Evolutionary conservation across 2,797 vertebrate species (phyloP).

Genomic region (Peromyscus nudipes): DNA sequence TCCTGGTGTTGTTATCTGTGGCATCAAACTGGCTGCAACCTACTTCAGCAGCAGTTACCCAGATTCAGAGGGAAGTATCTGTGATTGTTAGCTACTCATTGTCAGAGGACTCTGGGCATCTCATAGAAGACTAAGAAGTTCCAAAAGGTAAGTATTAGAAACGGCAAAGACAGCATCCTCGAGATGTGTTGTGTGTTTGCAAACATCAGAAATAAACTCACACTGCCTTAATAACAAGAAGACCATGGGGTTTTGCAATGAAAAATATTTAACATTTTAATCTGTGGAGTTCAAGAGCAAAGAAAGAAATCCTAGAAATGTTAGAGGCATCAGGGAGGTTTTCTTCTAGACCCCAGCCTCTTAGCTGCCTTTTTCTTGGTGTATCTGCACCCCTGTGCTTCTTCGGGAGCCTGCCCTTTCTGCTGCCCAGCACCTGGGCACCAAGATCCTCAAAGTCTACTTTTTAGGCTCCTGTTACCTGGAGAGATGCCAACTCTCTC

Average conservation of each 20-base stretch:
- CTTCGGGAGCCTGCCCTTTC: background rate
- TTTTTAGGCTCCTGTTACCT: background rate
- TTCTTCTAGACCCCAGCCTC: background rate
- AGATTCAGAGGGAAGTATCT: background rate
- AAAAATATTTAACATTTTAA: background rate
- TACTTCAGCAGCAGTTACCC: background rate
- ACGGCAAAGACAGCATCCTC: too few species aligned
- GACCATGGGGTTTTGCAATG: background rate
- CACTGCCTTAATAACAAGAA: background rate
- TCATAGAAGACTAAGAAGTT: background rate
- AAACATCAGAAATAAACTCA: constrained; percentile 22
- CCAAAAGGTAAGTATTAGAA: background rate
- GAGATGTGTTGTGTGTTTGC: background rate
- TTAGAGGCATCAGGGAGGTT: background rate
- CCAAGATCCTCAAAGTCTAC: background rate
- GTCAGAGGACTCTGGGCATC: background rate
- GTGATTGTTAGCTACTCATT: background rate
- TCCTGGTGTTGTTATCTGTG: background rate
- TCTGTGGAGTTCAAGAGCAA: background rate
- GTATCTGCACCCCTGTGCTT: background rate
- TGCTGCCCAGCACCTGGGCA: background rate
- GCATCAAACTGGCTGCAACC: background rate
- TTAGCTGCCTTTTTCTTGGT: background rate
- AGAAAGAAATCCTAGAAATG: background rate
- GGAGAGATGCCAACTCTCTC: background rate